Conservation (phyloP, 2,113 vertebrate genomes). For the Nerophis ophidion region DNA sequence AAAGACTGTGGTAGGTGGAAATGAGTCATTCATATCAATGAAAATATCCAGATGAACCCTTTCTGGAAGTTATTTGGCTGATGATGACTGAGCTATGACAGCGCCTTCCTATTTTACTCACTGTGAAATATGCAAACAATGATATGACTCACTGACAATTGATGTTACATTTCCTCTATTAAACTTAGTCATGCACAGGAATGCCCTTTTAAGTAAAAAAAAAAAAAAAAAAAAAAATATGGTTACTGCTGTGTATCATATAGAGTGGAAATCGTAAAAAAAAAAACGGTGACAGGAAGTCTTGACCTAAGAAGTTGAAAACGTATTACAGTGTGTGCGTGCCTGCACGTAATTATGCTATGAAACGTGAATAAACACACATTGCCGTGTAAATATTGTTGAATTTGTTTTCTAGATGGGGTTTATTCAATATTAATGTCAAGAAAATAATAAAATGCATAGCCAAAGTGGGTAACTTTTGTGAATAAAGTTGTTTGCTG, state of each 20-base stretch:
- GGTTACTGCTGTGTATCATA: conserved; percentile 37
- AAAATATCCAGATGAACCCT: conserved; percentile 6
- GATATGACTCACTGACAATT: conserved; percentile 35
- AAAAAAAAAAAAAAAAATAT: conserved; percentile 22
- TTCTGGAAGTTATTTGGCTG: conserved; percentile 35
- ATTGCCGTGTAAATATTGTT: no score
- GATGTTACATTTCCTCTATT: conserved; percentile 10
- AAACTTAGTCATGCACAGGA: conserved; percentile 23
- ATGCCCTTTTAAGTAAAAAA: conserved; percentile 23
- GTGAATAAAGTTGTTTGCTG: conserved; percentile 3
- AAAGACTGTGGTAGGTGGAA: neutral
- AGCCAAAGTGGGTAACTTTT: neutral
- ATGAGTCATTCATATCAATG: conserved; percentile 16
- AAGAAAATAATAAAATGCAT: neutral
- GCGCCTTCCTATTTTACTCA: conserved; percentile 19
- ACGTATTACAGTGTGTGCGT: conserved; percentile 52
- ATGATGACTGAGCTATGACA: conserved; percentile 19
- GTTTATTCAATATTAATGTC: no score
- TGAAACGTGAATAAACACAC: no score
- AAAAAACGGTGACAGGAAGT: conserved; percentile 16
- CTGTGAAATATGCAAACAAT: conserved; percentile 10
- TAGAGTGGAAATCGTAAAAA: conserved; percentile 18
- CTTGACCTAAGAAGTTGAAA: conserved; percentile 19
- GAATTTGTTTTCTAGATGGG: no score
- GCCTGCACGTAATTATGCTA: conserved; percentile 62